Conservation (phyloP, 2,888 invertebrate species). For the Zonitis immaculata region DNA sequence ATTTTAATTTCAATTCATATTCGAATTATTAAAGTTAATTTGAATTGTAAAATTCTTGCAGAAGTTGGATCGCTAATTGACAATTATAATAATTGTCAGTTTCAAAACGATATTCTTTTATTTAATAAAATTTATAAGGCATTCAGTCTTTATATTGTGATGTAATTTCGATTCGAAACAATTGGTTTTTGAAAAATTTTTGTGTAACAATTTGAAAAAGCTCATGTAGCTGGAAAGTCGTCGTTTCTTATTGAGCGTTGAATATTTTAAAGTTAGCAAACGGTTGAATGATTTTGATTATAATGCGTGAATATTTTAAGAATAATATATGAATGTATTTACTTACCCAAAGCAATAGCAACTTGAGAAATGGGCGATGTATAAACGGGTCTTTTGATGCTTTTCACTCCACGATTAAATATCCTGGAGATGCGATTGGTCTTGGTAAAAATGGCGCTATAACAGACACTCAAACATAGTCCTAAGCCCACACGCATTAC, state of each 20-base stretch:
- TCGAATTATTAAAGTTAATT: neutral
- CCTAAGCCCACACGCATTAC: constrained; percentile 64
- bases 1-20: neutral
- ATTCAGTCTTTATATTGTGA: no score
- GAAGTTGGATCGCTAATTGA: no score
- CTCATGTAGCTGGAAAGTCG: no score
- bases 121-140: no score
- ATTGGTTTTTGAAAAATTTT: no score
- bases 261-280: neutral
- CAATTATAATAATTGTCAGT: no score
- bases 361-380: constrained; percentile 73
- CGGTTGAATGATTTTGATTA: constrained; percentile 4
- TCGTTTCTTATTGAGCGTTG: constrained; percentile 5
- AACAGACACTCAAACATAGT: constrained; percentile 67
- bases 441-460: constrained; percentile 71
- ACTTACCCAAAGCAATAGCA: constrained; percentile 61
- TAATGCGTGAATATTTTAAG: neutral
- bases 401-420: constrained; percentile 66
- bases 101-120: no score
- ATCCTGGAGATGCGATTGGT: constrained; percentile 71
- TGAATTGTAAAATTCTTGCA: neutral
- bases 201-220: no score
- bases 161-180: no score
- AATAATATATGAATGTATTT: constrained; percentile 8
- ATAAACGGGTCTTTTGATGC: constrained; percentile 66